Percentiles rank a stretch among this genome's conserved stretches.
These are phyloP conservation scores for Drosophila villosipedis DNA, from an alignment of 2,888 invertebrate species.

Conservation along the genomic window DNA sequence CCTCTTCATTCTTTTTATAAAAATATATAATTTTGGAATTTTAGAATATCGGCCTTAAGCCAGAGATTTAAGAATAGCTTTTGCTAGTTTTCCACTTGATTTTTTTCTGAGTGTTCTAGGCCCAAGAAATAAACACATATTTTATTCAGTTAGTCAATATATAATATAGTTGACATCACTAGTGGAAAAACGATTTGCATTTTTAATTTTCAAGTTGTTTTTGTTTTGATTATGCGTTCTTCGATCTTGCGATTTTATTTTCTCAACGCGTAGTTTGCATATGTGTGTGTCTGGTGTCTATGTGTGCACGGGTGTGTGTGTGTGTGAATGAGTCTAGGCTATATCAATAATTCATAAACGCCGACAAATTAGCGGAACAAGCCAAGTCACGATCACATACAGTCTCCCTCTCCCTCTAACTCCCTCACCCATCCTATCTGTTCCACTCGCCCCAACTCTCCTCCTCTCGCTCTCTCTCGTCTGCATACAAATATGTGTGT, in stretches of 20 bases:
- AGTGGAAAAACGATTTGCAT: not conserved
- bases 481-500: conserved; percentile 11
- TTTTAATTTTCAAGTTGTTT: not conserved
- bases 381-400: conserved; percentile 68
- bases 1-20: not conserved
- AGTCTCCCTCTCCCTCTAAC: conserved; percentile 17
- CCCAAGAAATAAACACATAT: not conserved
- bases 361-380: conserved; percentile 77
- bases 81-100: not conserved
- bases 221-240: conserved; percentile 25
- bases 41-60: not conserved
- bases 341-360: conserved; percentile 75
- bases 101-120: not conserved
- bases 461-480: not conserved
- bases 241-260: conserved; percentile 17
- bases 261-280: conserved; percentile 40
- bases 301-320: conserved; percentile 1
- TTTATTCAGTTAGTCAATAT: not conserved
- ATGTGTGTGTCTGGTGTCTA: conserved; percentile 27
- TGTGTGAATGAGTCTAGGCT: conserved; percentile 49
- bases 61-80: not conserved
- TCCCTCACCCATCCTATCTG: not conserved
- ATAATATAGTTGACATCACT: not conserved
- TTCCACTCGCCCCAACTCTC: not conserved
- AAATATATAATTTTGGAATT: too few relatives aligned